These are phyloP conservation scores for Trilocha varians DNA, from an alignment of 2,888 invertebrate species.

Conservation along the genomic window DNA sequence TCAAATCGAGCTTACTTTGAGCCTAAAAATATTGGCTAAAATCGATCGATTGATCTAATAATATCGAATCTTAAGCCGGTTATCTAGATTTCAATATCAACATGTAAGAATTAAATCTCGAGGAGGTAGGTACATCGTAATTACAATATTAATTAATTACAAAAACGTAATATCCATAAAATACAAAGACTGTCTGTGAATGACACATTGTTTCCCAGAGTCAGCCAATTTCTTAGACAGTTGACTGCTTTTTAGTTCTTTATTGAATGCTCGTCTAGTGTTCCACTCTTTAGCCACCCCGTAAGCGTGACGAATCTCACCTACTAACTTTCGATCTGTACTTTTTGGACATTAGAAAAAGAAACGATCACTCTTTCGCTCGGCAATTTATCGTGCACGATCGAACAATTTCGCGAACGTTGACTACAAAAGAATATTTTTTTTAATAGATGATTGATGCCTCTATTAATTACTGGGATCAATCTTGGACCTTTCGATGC, in stretches of 20 bases:
- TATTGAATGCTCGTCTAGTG: background rate
- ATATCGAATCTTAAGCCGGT: too few relatives aligned
- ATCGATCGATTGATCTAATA: too few relatives aligned
- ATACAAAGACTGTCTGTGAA: too few relatives aligned
- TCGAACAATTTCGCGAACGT: slow-evolving; percentile 26
- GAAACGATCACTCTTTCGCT: background rate
- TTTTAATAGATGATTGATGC: slow-evolving; percentile 31
- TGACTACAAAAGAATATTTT: slow-evolving; percentile 26
- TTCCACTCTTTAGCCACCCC: background rate
- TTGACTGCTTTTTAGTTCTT: background rate
- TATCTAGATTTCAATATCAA: too few relatives aligned
- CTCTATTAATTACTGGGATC: slow-evolving; percentile 55
- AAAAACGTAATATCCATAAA: too few relatives aligned
- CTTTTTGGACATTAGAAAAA: background rate
- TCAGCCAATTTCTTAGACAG: background rate
- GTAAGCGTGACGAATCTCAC: background rate
- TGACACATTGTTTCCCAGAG: background rate
- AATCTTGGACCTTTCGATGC: slow-evolving; percentile 37
- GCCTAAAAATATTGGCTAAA: too few relatives aligned
- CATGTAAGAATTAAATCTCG: too few relatives aligned
- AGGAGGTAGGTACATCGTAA: too few relatives aligned
- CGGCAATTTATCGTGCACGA: slow-evolving; percentile 14
- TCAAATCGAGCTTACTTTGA: too few relatives aligned
- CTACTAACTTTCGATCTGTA: background rate
- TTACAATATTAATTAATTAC: too few relatives aligned